Evolutionary conservation across 2,113 vertebrate species (phyloP).

Genomic region (Craseonycteris thonglongyai): DNA sequence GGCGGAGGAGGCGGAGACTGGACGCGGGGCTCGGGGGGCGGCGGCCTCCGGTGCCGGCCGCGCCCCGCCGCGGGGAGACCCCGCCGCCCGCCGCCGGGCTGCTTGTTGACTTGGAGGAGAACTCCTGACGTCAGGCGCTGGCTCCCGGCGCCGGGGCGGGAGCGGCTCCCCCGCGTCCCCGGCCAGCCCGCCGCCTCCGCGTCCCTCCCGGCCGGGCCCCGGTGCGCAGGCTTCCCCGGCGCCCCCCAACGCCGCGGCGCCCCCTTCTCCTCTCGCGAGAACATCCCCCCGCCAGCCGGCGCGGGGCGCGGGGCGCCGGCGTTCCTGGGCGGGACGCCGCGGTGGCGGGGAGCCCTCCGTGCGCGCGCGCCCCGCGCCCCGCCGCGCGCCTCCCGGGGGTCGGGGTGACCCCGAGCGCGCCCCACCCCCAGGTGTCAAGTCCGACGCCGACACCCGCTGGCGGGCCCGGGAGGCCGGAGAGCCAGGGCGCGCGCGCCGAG

Average conservation of each 20-base stretch:
- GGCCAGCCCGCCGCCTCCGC: slow-evolving; percentile 34
- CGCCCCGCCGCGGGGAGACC: background rate
- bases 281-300: slow-evolving; percentile 31
- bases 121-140: slow-evolving; percentile 72
- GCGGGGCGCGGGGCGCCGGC: background rate
- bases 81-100: slow-evolving; percentile 50
- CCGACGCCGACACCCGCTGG: no score
- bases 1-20: slow-evolving; percentile 69
- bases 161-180: slow-evolving; percentile 62
- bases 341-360: no score
- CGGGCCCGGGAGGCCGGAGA: no score
- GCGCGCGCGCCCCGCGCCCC: no score
- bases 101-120: slow-evolving; percentile 70
- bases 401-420: no score
- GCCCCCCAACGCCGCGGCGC: slow-evolving; percentile 48
- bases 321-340: slow-evolving; percentile 34
- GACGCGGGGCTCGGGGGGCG: slow-evolving; percentile 62
- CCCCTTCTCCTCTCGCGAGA: slow-evolving; percentile 71
- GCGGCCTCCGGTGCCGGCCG: background rate
- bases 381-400: no score
- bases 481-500: no score
- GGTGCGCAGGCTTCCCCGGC: slow-evolving; percentile 39
- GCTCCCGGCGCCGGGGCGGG: slow-evolving; percentile 47
- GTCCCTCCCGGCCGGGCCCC: background rate
- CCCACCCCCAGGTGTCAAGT: no score